Conservation (phyloP, 2,113 vertebrate species). For the Globicephala melas region DNA sequence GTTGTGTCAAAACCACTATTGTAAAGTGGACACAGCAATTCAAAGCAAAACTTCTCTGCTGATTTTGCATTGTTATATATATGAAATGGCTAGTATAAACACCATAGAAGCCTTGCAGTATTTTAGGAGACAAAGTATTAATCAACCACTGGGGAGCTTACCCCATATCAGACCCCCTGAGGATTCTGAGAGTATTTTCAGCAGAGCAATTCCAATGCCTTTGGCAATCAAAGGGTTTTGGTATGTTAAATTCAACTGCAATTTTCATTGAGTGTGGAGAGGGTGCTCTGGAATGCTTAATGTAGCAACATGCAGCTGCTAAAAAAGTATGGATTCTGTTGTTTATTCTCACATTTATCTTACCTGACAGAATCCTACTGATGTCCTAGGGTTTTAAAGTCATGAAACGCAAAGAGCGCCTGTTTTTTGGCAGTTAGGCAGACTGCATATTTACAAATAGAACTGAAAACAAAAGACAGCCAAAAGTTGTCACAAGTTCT, state of each 20-base stretch:
- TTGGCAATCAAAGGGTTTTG: conserved; percentile 31
- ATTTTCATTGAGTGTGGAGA: background rate
- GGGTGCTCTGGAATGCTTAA: conserved; percentile 20
- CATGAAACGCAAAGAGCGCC: background rate
- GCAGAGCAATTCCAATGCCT: conserved; percentile 36
- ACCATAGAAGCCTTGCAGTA: background rate
- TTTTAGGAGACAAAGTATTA: conserved; percentile 57
- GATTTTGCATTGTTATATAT: background rate
- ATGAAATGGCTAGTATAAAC: background rate
- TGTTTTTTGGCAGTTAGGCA: background rate
- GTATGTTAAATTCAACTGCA: conserved; percentile 50
- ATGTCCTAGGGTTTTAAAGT: conserved; percentile 38
- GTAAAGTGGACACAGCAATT: background rate
- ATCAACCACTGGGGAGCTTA: conserved; percentile 55
- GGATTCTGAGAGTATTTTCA: conserved; percentile 42
- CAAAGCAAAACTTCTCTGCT: conserved; percentile 29
- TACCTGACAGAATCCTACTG: conserved; percentile 37
- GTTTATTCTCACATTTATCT: conserved; percentile 34
- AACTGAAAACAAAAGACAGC: background rate
- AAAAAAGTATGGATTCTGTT: conserved; percentile 16
- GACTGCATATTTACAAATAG: conserved; percentile 14
- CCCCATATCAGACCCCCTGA: conserved; percentile 17
- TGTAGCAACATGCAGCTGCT: background rate
- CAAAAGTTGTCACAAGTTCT: background rate
- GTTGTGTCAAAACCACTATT: background rate